Evolutionary conservation across 2,888 invertebrate genomes (phyloP), one percentile per base, ranked within the genome.

Genomic region (Drosophila diplacantha): DNA sequence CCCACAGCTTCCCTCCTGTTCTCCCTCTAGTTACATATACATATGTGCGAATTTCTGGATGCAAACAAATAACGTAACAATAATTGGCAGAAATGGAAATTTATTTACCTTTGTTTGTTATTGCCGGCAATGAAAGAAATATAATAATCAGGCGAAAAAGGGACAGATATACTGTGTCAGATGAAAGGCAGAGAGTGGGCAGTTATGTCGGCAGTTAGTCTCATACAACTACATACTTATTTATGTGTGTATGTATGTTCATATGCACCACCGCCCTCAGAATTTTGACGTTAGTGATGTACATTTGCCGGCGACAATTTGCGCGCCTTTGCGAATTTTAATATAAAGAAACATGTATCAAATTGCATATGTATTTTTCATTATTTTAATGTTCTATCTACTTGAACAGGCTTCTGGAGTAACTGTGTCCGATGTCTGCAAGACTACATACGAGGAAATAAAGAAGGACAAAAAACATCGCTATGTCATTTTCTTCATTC

Each of bases 381-480:
- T 5, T 37, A 4, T 20, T n/a, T 29, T n/a, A 38, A 20, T 38
- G 0, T 37, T 18, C 6, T 38, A n/a, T 34, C 4, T 47, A 84
- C 85, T 32, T 34, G 16, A 11, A n/a, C 67, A 93, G 96, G 96
- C 98, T 91, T 98, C 98, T 87, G 98, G 98, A 88, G 98, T 98
- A 83, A 95, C 96, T 90, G 97, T 98, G 75, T 95, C 96, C 84
- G 96, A 96, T 91, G 93, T 93, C 80, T 98, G 97, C 91, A 96
- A 97, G 91, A 95, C 94, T 72, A 96, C 94, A 83, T 98, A 96
- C 89, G 96, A 97, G 89, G 97, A 97, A 91, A 96, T 98, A 83
- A 98, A 98, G 91, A 96, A 98, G 91, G 96, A 96, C 89, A 98
- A 98, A 91, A 96, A 96, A 87, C 96, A 96, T 90, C 95, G 97